Evolutionary conservation across 1,140 invertebrate genomes (phyloP), one percentile per base, ranked within the genome.

Genomic region (Drosophila kepulauana): DNA sequence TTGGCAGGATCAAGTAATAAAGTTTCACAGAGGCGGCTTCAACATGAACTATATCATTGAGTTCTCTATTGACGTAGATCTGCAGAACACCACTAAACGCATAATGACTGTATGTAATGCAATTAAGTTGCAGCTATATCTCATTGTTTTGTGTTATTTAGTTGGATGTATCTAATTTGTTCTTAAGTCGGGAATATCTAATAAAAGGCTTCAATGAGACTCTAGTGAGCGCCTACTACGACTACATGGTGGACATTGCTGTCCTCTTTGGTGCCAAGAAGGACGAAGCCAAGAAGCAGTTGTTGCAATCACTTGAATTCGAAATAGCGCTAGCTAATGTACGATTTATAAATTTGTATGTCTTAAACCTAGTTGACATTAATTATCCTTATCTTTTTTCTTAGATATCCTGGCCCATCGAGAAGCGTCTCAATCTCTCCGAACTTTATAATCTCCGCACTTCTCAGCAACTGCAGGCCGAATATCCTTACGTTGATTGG

Each of bases 281-380:
- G 67, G 89, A 93, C 0, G 91, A 91, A 11, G 98, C 98, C 0
- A 92, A 94, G 62, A 92, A 93, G 5, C 97, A 99, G 86, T 94
- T 99, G 46, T 94, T 94, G 15, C 96, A 97, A 58, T 97, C 98
- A 0, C 93, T 99, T 1, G 93, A 96, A 13, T 99, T 99, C 85
- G 98, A 99, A 94, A 98, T 98, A n/a, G 94, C 95, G 73, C 94
- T 99, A 35, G 98, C 98, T 10, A 98, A 98, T 91, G 97, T 98
- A 94, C 62, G 66, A 11, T 6, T 15, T n/a, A 1, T 33, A 1
- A 45, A 6, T 7, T 11, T 13, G 11, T 16, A 25, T 25, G 20
- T 25, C 0, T 25, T 54, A 0, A 1, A 5, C 20, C 4, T 25
- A 41, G 11, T 30, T 15, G 7, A n/a, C n/a, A n/a, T 30, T 11